Evolutionary conservation across 2,888 invertebrate species (phyloP).

Genomic region (Drosophila aldrichi): DNA sequence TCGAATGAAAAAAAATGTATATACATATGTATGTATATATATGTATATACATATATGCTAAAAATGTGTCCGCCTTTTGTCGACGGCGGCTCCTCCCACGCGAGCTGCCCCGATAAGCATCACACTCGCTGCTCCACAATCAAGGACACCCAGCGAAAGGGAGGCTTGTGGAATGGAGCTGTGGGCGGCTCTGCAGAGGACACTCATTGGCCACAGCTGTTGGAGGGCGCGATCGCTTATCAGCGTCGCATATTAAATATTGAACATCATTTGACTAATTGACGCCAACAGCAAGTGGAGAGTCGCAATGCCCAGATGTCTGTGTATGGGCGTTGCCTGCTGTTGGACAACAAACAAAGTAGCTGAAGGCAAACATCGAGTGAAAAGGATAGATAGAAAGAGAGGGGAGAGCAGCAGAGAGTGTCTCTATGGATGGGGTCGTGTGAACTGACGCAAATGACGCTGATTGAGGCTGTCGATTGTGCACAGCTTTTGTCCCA

Average conservation of each 20-base stretch:
- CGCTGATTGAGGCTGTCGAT: slow-evolving; percentile 64
- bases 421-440: slow-evolving; percentile 27
- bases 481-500: slow-evolving; percentile 32
- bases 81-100: slow-evolving; percentile 75
- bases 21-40: slow-evolving; percentile 23
- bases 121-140: slow-evolving; percentile 61
- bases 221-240: slow-evolving; percentile 77
- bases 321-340: slow-evolving; percentile 44
- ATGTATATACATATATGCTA: slow-evolving; percentile 45
- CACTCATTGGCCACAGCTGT: slow-evolving; percentile 76
- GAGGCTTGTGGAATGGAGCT: background rate
- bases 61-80: slow-evolving; percentile 76
- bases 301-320: background rate
- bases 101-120: slow-evolving; percentile 61
- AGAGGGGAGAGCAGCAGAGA: background rate
- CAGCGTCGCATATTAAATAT: slow-evolving; percentile 83
- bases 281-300: slow-evolving; percentile 59
- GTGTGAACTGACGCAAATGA: slow-evolving; percentile 82
- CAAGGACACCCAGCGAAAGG: slow-evolving; percentile 66
- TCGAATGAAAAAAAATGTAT: slow-evolving; percentile 9
- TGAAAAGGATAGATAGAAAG: background rate
- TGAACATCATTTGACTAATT: slow-evolving; percentile 85
- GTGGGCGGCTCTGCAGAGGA: slow-evolving; percentile 31
- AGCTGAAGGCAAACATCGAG: slow-evolving; percentile 7
- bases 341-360: slow-evolving; percentile 68